phyloP scores from a whole-genome alignment of 2,113 vertebrate genomes.

The Dicrurus megarhynchus region DNA sequence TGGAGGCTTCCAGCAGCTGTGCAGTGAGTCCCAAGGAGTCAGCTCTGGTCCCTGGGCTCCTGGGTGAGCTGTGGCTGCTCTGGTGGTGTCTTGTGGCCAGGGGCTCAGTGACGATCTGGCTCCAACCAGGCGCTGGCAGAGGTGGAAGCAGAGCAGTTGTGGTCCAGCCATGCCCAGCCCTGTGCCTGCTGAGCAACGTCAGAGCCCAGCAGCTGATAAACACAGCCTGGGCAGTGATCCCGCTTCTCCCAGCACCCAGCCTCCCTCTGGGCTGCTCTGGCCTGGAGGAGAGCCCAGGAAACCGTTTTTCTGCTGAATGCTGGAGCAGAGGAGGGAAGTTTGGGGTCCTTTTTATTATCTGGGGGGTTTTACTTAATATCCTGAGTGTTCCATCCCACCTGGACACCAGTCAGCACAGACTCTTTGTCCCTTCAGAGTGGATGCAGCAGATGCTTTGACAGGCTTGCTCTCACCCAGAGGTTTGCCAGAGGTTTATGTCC shows the following conservation, averaged over 20 bases:
- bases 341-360: not conserved
- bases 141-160: not conserved
- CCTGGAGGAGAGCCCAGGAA: not conserved
- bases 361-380: not conserved
- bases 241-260: not conserved
- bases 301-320: not conserved
- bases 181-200: not conserved
- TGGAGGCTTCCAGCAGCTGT: not conserved
- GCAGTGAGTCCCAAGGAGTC: not conserved
- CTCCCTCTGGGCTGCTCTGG: not conserved
- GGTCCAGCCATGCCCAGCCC: rapidly evolving
- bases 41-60: not conserved
- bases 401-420: not conserved
- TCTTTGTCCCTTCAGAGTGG: not conserved
- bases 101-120: rapidly evolving
- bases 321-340: not conserved
- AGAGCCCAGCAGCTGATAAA: not conserved
- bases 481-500: not conserved
- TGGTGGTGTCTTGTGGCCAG: not conserved
- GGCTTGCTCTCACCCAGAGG: not conserved
- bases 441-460: not conserved
- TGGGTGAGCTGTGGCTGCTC: not conserved
- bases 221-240: too few species aligned
- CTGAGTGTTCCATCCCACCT: not conserved
- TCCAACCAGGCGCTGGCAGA: not conserved